Evolutionary conservation across 2,888 invertebrate genomes (phyloP).

Genomic region (Acholoe squamosa): DNA sequence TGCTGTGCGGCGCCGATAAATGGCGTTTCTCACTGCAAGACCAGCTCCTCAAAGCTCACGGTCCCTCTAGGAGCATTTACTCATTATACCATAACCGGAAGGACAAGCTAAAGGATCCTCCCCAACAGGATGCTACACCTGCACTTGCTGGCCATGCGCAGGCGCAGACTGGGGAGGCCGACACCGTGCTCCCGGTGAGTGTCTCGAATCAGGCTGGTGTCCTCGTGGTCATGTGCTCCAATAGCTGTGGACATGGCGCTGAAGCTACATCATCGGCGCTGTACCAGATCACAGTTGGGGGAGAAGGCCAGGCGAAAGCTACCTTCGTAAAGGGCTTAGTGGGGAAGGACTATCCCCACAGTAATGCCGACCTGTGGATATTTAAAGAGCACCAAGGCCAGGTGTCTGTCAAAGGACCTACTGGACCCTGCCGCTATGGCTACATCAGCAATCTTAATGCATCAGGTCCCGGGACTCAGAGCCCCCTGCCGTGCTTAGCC

Average conservation of each 20-base stretch:
- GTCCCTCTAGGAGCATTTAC: slow-evolving; percentile 69
- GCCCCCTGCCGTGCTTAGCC: slow-evolving; percentile 69
- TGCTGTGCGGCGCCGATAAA: slow-evolving; percentile 73
- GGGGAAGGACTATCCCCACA: slow-evolving; percentile 68
- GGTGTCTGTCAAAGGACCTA: slow-evolving; percentile 72
- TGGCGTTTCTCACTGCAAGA: slow-evolving; percentile 68
- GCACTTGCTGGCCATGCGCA: slow-evolving; percentile 64
- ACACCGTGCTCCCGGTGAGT: slow-evolving; percentile 61
- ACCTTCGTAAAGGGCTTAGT: slow-evolving; percentile 67
- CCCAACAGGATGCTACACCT: not conserved
- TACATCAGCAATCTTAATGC: slow-evolving; percentile 71
- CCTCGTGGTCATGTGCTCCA: slow-evolving; percentile 74
- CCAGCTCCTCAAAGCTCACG: slow-evolving; percentile 68
- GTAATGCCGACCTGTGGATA: slow-evolving; percentile 72
- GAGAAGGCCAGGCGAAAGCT: slow-evolving; percentile 63
- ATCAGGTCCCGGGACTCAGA: slow-evolving; percentile 40
- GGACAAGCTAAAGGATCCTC: not conserved
- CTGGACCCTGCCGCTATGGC: slow-evolving; percentile 74
- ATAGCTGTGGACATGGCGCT: slow-evolving; percentile 72
- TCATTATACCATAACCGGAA: slow-evolving; percentile 73
- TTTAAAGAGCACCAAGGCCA: slow-evolving; percentile 69
- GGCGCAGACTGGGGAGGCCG: slow-evolving; percentile 68
- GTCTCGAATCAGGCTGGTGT: slow-evolving; percentile 66
- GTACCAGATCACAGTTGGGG: slow-evolving; percentile 69
- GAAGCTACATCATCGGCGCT: slow-evolving; percentile 72